A percentile compares a stretch with the other conserved stretches of the same genome.
Conservation (phyloP, 2,888 invertebrate genomes). For the Ophion ventricosus region DNA sequence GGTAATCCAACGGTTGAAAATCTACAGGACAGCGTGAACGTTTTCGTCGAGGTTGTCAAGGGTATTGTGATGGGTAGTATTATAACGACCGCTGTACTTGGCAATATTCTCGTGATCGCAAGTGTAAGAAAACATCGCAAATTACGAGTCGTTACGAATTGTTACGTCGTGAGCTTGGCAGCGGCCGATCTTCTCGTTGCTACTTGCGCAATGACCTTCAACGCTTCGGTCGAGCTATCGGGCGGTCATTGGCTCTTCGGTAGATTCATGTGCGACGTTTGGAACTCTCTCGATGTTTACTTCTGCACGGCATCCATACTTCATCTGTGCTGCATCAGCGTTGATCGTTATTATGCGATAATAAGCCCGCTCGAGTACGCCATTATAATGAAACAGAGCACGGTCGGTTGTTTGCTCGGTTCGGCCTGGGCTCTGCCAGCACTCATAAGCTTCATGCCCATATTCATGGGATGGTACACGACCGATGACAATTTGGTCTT, state of each 20-base stretch:
- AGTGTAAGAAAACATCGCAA: constrained; percentile 92
- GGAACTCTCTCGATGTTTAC: constrained; percentile 97
- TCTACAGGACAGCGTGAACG: constrained; percentile 78
- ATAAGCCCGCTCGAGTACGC: constrained; percentile 96
- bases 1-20: constrained; percentile 80
- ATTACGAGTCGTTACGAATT: constrained; percentile 95
- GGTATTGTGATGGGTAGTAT: constrained; percentile 93
- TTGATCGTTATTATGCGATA: constrained; percentile 96
- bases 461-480: constrained; percentile 88
- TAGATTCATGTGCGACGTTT: constrained; percentile 95
- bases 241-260: constrained; percentile 95
- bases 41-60: constrained; percentile 86
- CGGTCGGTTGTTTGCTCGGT: constrained; percentile 85
- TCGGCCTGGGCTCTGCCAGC: constrained; percentile 86
- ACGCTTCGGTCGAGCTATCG: constrained; percentile 93
- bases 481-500: constrained; percentile 86
- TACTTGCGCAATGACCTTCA: constrained; percentile 95
- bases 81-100: constrained; percentile 94
- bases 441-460: constrained; percentile 87
- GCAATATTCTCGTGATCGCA: constrained; percentile 95
- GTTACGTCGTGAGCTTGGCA: constrained; percentile 97
- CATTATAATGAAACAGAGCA: constrained; percentile 93
- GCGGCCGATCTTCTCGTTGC: constrained; percentile 97
- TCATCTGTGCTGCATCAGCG: constrained; percentile 96
- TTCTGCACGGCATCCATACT: constrained; percentile 96